Evolutionary conservation across 2,888 invertebrate genomes (phyloP), one percentile per base, ranked within the genome.

Genomic region (Caenorhabditis sp.): DNA sequence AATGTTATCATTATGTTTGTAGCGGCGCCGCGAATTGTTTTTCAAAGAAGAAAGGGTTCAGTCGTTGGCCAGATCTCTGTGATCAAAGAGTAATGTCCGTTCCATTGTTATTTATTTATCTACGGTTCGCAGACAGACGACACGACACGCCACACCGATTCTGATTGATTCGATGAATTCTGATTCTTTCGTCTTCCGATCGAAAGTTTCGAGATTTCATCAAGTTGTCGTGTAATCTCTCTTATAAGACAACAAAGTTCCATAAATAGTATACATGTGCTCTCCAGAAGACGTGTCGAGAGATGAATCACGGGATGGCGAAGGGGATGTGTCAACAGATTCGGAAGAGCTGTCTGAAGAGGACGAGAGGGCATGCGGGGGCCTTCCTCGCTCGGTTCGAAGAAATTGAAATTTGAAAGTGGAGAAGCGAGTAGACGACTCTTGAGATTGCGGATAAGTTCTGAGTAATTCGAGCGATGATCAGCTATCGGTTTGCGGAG

Each of bases 281-380:
- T 9, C 2, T 40, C 15, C 40, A 15, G 40, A 55, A 28, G 3
- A 55, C 2, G 4, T 2, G 22, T n/a, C n/a, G n/a, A n/a, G 9
- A 9, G 26, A 55, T 37, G 58, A 56, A 61, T 61, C 61, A 61
- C 24, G 15, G 20, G 61, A 24, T 35, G 32, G 15, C 40, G 8
- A 13, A 40, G 13, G 40, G 67, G 67, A 55, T 67, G 40, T 55
- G 67, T 67, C 22, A 67, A 67, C 67, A 67, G 2, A n/a, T 24
- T 18, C 24, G 44, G 40, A 20, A n/a, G n/a, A n/a, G n/a, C 22
- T 61, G 9, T 24, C 35, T 55, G 26, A 55, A 26, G 26, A n/a
- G n/a, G n/a, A n/a, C n/a, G 15, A 22, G 18, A 2, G 32, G 51
- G 64, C 28, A 26, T 13, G 60, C 70, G 58, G 60, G 58, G 58